phyloP scores from a whole-genome alignment of 2,888 invertebrate genomes.

The Melikaiella ostensackeni region DNA sequence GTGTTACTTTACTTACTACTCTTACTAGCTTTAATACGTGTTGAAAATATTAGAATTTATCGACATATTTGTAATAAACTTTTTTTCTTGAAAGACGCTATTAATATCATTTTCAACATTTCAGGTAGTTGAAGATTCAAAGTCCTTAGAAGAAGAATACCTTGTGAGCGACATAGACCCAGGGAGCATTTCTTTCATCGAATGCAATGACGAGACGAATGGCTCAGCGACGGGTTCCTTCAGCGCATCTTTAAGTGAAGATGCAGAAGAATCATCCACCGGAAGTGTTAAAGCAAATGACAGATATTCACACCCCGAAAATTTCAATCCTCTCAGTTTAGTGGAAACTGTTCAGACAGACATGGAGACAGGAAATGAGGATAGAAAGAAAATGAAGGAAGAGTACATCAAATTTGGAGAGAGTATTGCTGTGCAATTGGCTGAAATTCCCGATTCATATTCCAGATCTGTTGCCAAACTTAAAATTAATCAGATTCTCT shows the following conservation, averaged over 20 bases:
- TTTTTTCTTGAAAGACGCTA: too few species aligned
- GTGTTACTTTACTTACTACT: too few species aligned
- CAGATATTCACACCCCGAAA: constrained; percentile 49
- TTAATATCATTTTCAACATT: constrained; percentile 11
- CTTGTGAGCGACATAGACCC: constrained; percentile 68
- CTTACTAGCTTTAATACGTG: too few species aligned
- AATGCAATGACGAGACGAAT: constrained; percentile 64
- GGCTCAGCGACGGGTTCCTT: constrained; percentile 55
- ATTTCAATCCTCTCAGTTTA: constrained; percentile 14
- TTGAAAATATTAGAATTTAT: too few species aligned
- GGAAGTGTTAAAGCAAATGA: constrained; percentile 60
- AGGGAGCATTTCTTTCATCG: constrained; percentile 58
- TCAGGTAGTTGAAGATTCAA: constrained; percentile 58
- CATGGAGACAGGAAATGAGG: constrained; percentile 42
- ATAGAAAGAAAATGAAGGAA: constrained; percentile 61
- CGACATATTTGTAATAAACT: too few species aligned
- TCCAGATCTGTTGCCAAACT: constrained; percentile 68
- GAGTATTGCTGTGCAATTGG: constrained; percentile 65
- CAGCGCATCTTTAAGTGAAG: constrained; percentile 63
- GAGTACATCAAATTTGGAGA: constrained; percentile 67
- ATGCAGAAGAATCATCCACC: constrained; percentile 64
- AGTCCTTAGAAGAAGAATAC: constrained; percentile 64
- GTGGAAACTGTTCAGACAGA: constrained; percentile 52
- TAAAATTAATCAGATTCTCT: constrained; percentile 68
- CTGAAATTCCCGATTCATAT: constrained; percentile 67